Evolutionary conservation across 2,888 invertebrate genomes (phyloP).

Genomic region (Hirudinaria manillensis): DNA sequence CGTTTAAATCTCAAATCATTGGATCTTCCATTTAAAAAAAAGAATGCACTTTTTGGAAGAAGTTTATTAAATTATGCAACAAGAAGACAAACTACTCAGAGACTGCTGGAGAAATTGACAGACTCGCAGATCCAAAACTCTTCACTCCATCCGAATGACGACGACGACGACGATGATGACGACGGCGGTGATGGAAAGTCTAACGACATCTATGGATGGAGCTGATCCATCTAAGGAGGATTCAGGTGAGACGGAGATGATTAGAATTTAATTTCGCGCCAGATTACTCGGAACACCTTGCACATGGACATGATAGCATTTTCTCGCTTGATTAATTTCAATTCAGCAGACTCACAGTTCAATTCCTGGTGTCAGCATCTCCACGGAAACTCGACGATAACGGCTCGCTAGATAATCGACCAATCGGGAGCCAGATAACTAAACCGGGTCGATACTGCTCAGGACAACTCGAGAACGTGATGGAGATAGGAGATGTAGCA

Average conservation of each 20-base stretch:
- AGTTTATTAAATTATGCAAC: no score
- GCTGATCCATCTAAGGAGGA: no score
- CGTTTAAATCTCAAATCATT: no score
- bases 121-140: no score
- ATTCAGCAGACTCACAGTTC: background rate
- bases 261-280: constrained; percentile 15
- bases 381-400: no score
- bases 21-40: no score
- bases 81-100: no score
- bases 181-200: background rate
- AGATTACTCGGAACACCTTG: background rate
- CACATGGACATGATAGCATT: background rate
- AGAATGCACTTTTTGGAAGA: no score
- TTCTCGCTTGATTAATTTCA: constrained; percentile 14
- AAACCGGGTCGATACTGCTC: constrained; percentile 3
- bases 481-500: constrained; percentile 95
- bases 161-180: background rate
- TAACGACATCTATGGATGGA: no score
- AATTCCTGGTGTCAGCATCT: background rate
- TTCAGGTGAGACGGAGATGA: background rate
- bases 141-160: background rate
- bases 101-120: no score
- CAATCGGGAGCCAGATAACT: no score
- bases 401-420: no score
- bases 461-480: constrained; percentile 79